Base-by-base conservation (phyloP, 2,113 vertebrate species). In the Tragelaphus scriptus region DNA sequence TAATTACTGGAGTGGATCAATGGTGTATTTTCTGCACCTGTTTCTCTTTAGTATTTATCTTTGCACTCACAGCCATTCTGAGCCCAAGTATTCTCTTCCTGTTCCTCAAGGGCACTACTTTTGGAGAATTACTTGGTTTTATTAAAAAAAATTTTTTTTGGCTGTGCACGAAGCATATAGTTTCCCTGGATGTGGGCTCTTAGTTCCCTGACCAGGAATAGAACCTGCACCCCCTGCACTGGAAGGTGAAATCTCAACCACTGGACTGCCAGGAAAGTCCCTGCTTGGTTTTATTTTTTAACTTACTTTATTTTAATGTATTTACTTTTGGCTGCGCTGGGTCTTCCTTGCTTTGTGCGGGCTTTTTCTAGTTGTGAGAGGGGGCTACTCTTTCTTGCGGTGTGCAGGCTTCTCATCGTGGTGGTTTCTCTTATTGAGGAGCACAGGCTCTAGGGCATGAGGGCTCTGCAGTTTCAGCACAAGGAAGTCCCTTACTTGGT, bases 111-210 rank as follows among this genome's bases (percentile, higher is more conserved):
- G 55, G 88, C 3, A 93, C 32, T 93, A 7, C 32, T 86, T 77
- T 65, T 85, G 32, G 53, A 91, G 26, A 96, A 88, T 75, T 88
- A 89, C 19, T 85, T 93, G 53, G 36, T 87, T 96, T 97, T 92
- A 96, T 26, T 13, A 26, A 77, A 77, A 77, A 44, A 7, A 40
- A 0, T 7, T 77, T 75, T 75, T 77, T 44, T 44, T 77, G 40
- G 23, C 23, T 77, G 36, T 26, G 12, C 71, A 77, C 7, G 12
- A 23, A 75, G 36, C 23, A 2, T 26, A 44, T 77, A 26, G 23
- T 77, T 44, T 26, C 40, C 71, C 40, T 44, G 23, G 12, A 14
- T 14, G 40, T 26, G 23, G 71, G 71, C 71, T 77, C 71, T 75
- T 75, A 44, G 71, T 7, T 77, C 40, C 71, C 71, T 77, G 40